phyloP scores from a whole-genome alignment of 2,113 vertebrate species.

The Eubucco bourcierii region DNA sequence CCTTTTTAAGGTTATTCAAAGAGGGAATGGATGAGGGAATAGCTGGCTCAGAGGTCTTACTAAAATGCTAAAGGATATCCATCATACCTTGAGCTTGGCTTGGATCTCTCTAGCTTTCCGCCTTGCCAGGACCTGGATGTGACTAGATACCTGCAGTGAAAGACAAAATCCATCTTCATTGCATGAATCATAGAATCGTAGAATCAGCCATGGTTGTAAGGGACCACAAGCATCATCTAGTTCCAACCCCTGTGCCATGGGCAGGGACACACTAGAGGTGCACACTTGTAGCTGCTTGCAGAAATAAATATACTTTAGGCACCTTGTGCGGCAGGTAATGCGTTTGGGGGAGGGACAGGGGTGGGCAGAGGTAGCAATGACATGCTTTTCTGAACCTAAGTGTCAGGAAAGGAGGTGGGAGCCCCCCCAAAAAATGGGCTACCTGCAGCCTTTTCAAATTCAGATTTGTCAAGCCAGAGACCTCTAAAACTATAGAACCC shows the following conservation, averaged over 20 bases:
- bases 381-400: background rate
- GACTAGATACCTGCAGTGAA: slow-evolving; percentile 89
- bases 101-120: slow-evolving; percentile 97
- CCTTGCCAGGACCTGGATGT: slow-evolving; percentile 95
- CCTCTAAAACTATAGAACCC: background rate
- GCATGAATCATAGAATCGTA: background rate
- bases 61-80: background rate
- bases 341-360: background rate
- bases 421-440: background rate
- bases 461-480: background rate
- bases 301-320: background rate
- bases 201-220: too few relatives aligned
- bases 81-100: slow-evolving; percentile 95
- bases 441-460: background rate
- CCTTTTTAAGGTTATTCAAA: background rate
- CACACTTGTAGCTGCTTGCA: background rate
- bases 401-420: background rate
- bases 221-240: too few relatives aligned
- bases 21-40: background rate
- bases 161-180: slow-evolving; percentile 18
- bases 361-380: background rate
- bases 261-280: too few relatives aligned
- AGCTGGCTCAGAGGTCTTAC: background rate
- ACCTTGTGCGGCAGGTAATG: background rate
- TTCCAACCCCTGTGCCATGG: too few relatives aligned